Conservation (phyloP, 2,113 vertebrate genomes). For the Cinclus mexicanus region DNA sequence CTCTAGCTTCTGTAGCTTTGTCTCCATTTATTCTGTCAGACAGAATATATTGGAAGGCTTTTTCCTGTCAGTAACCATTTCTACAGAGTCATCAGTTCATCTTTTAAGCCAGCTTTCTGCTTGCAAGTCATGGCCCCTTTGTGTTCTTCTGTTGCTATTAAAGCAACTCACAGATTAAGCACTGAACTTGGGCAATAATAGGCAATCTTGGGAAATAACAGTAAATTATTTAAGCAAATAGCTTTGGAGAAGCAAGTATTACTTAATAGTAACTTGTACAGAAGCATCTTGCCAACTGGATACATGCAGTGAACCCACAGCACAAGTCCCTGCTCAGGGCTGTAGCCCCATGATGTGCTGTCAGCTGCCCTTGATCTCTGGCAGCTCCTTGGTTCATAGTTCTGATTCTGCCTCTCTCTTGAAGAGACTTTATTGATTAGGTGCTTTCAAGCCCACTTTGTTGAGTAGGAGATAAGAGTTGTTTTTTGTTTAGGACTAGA, state of each 20-base stretch:
- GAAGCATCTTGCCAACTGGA: not conserved
- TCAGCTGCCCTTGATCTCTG: not conserved
- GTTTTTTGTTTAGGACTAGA: not conserved
- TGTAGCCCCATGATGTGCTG: not conserved
- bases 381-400: not conserved
- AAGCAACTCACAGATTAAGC: not conserved
- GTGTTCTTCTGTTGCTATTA: not conserved
- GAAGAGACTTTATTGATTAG: not conserved
- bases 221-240: not conserved
- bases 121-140: not conserved
- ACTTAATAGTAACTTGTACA: not conserved
- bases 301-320: rapidly evolving
- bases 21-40: slow-evolving; percentile 8
- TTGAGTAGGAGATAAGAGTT: not conserved
- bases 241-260: not conserved
- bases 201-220: not conserved
- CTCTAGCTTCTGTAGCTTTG: not conserved
- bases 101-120: not conserved
- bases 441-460: not conserved
- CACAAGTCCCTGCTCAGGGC: not conserved
- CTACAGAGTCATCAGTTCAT: not conserved
- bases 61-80: slow-evolving; percentile 5
- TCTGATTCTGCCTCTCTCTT: not conserved
- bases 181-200: not conserved
- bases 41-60: not conserved